Conservation (phyloP, 2,797 vertebrate species). For the Myotis findleyi region DNA sequence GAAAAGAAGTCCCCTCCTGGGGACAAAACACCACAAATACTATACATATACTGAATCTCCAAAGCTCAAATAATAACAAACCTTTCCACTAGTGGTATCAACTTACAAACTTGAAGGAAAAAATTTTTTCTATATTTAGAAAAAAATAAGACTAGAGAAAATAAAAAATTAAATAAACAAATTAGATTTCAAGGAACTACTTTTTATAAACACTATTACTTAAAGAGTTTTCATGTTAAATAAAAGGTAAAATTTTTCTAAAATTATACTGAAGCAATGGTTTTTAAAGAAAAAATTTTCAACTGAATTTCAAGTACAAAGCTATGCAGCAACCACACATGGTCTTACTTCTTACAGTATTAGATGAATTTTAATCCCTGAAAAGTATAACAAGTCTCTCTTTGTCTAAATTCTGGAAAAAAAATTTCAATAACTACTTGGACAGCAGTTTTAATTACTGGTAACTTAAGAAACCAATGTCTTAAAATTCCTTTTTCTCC, state of each 20-base stretch:
- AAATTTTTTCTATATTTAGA: not conserved
- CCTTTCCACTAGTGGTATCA: not conserved
- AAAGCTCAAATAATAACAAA: constrained; percentile 39
- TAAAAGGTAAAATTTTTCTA: constrained; percentile 61
- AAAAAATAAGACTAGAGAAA: constrained; percentile 18
- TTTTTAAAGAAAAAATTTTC: constrained; percentile 68
- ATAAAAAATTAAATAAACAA: constrained; percentile 42
- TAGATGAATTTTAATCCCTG: constrained; percentile 77
- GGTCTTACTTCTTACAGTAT: constrained; percentile 55
- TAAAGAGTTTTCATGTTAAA: constrained; percentile 53
- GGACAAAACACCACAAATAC: not conserved
- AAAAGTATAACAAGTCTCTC: constrained; percentile 72
- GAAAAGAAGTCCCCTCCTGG: not conserved
- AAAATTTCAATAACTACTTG: constrained; percentile 71
- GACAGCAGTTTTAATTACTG: constrained; percentile 81
- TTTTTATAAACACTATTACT: constrained; percentile 14
- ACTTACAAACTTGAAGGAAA: constrained; percentile 49
- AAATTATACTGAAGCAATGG: constrained; percentile 55
- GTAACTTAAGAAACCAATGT: constrained; percentile 80
- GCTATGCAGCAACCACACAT: constrained; percentile 32
- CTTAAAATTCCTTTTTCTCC: constrained; percentile 82
- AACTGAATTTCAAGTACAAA: constrained; percentile 62
- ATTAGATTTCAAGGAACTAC: constrained; percentile 16
- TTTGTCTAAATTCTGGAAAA: constrained; percentile 52
- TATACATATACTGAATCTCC: not conserved